Evolutionary conservation across 2,888 invertebrate species (phyloP), one percentile per base, ranked within the genome.

Genomic region (Agonum fuliginosum): DNA sequence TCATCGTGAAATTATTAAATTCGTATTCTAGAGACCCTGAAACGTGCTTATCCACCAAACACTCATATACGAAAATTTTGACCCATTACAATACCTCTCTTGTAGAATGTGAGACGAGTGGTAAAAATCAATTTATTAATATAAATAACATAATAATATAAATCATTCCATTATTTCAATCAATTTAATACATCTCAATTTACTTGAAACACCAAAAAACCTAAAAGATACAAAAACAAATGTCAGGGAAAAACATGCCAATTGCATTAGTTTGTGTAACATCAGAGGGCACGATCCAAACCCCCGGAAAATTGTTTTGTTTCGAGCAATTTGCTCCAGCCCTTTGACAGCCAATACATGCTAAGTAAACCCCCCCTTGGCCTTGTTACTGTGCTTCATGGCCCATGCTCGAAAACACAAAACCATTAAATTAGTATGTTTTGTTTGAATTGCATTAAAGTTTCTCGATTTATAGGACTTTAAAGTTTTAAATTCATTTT

Each of bases 301-400:
- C 14, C 4, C 43, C 34, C 72, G 58, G 54, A 37, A 72, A 72
- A 72, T 72, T 37, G 22, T 72, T 72, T 72, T 72, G 72, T 72
- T 72, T 72, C 72, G 54, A 72, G 72, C 72, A 72, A 72, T 72
- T 72, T 54, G 48, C 54, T 72, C 5, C 37, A 51, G 20, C 54
- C 51, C 58, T 51, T 54, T 37, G 27, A 8, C 58, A 62, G 30
- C 14, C 58, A 62, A 62, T 62, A 62, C 58, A 62, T 27, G 69
- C 46, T 69, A 43, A 69, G 69, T 41, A 27, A 67, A 17, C 41
- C 22, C 69, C 43, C 22, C 41, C 24, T n/a, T n/a, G n/a, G n/a
- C n/a, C n/a, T n/a, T 43, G 37, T 22, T 22, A 67, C 19, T 24
- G 22, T 46, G 58, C 30, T 27, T 62, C 58, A 62, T 30, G 30